These are phyloP conservation scores for Scortum barcoo DNA, from an alignment of 2,113 vertebrate genomes.

Conservation along the genomic window DNA sequence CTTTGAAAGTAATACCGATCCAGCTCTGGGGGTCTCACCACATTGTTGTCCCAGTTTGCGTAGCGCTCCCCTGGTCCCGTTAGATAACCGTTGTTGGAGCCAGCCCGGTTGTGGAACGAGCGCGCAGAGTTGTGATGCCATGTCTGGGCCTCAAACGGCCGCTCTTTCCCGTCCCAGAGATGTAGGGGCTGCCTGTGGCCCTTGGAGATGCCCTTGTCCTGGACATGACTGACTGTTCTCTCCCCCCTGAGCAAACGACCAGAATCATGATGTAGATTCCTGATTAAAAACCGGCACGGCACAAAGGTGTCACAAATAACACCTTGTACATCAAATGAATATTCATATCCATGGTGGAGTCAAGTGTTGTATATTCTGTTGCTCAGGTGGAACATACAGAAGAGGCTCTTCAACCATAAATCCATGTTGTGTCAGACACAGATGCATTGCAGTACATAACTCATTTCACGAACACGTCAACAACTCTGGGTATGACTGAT, in stretches of 20 bases:
- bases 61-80: constrained; percentile 79
- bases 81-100: constrained; percentile 80
- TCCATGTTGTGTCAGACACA: neutral
- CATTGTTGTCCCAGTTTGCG: constrained; percentile 78
- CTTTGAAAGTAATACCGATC: neutral
- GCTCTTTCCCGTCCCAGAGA: constrained; percentile 88
- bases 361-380: neutral
- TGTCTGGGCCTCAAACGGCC: constrained; percentile 86
- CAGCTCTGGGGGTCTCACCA: constrained; percentile 67
- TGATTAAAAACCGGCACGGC: neutral
- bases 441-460: neutral
- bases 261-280: neutral
- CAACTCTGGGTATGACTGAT: neutral
- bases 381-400: neutral
- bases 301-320: neutral
- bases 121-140: constrained; percentile 83
- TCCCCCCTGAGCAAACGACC: constrained; percentile 73
- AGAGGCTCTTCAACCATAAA: neutral
- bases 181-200: constrained; percentile 84
- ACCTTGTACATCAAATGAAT: neutral
- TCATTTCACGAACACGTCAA: neutral
- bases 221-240: constrained; percentile 84
- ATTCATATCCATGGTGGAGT: neutral
- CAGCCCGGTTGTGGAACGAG: constrained; percentile 81
- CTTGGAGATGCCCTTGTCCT: constrained; percentile 85